Evolutionary conservation across 2,113 vertebrate genomes (phyloP).

Genomic region (Nothoprocta perdicaria): DNA sequence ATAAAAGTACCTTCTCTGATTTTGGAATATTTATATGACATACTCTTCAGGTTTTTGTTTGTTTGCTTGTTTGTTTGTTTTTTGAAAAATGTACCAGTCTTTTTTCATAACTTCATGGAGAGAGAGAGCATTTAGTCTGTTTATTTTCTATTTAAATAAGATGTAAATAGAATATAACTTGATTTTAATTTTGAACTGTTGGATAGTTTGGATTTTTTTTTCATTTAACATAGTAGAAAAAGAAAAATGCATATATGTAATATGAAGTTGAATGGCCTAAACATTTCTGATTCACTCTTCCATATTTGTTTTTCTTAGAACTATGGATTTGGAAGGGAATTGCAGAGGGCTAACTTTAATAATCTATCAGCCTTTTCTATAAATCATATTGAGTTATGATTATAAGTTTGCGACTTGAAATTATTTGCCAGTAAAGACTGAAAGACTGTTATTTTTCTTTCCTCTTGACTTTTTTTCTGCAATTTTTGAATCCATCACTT

Average conservation of each 20-base stretch:
- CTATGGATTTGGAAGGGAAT: neutral
- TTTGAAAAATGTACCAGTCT: neutral
- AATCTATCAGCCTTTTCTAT: neutral
- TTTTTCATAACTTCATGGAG: neutral
- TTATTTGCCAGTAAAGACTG: neutral
- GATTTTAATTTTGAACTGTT: neutral
- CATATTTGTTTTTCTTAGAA: neutral
- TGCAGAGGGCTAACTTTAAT: neutral
- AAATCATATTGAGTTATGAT: neutral
- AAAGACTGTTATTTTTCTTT: neutral
- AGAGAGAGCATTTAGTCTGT: neutral
- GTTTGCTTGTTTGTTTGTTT: neutral
- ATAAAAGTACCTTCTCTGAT: neutral
- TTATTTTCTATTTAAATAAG: neutral
- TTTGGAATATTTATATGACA: neutral
- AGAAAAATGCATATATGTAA: neutral
- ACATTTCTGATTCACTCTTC: neutral
- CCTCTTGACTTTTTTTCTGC: neutral
- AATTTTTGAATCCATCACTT: neutral
- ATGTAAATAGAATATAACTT: neutral
- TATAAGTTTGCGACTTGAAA: neutral
- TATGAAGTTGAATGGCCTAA: neutral
- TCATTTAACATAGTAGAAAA: neutral
- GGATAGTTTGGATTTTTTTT: neutral
- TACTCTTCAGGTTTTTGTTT: neutral